Conservation (phyloP, 2,113 vertebrate species). For the Toxostoma redivivum region DNA sequence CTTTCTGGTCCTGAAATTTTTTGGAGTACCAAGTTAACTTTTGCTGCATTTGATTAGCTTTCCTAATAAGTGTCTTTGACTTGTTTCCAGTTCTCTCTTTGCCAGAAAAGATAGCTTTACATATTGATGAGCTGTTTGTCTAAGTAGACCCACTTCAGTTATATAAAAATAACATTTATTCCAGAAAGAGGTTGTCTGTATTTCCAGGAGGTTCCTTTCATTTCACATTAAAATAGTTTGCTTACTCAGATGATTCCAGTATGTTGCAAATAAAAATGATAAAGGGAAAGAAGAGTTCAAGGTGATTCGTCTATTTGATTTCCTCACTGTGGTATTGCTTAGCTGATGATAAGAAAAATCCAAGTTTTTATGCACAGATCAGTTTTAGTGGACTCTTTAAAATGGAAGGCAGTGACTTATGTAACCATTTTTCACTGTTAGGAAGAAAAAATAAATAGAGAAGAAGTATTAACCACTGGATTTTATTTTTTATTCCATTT, state of each 20-base stretch:
- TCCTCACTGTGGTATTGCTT: background rate
- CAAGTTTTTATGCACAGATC: background rate
- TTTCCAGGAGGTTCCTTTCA: conserved; percentile 25
- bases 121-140: background rate
- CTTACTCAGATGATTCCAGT: background rate
- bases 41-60: background rate
- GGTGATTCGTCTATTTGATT: background rate
- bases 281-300: background rate
- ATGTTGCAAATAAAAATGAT: background rate
- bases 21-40: background rate
- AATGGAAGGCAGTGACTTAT: background rate
- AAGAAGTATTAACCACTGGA: background rate
- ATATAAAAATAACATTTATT: background rate
- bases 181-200: background rate
- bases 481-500: background rate
- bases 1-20: background rate
- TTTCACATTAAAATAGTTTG: background rate
- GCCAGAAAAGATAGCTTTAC: background rate
- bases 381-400: background rate
- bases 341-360: background rate
- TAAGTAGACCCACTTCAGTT: background rate
- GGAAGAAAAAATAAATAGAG: background rate
- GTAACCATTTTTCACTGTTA: background rate
- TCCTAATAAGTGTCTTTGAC: background rate
- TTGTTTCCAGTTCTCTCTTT: background rate